Conservation (phyloP, 2,797 vertebrate species). For the Gadopsis marmoratus region DNA sequence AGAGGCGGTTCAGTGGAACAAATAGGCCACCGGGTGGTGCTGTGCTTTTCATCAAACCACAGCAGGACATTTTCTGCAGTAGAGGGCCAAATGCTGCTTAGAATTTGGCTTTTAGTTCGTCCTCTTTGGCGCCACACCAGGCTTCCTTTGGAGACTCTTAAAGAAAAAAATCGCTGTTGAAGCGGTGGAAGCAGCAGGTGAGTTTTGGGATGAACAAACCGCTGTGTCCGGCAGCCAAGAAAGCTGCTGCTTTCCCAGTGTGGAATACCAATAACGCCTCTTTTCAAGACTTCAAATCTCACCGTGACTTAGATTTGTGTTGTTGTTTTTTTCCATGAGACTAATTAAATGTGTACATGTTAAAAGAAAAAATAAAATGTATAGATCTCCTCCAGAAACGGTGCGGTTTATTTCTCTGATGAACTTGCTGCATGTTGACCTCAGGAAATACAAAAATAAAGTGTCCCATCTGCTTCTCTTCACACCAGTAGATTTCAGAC, state of each 20-base stretch:
- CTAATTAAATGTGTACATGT: constrained; percentile 9
- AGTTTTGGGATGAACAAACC: constrained; percentile 26
- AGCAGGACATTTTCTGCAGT: background rate
- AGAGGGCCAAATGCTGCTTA: constrained; percentile 15
- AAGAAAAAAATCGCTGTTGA: constrained; percentile 20
- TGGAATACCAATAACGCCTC: background rate
- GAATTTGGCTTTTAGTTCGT: constrained; percentile 29
- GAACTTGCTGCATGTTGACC: constrained; percentile 47
- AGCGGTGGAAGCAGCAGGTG: constrained; percentile 29
- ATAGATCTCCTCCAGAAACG: constrained; percentile 53
- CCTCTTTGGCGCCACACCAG: constrained; percentile 33
- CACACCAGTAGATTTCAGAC: constrained; percentile 28
- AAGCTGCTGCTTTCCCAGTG: constrained; percentile 10
- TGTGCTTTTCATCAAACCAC: constrained; percentile 6
- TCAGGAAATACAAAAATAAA: constrained; percentile 70
- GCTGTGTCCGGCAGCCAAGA: background rate
- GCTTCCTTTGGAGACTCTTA: constrained; percentile 10
- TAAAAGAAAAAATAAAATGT: constrained; percentile 29
- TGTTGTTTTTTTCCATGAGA: background rate
- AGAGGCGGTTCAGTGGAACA: constrained; percentile 78
- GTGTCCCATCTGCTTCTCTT: constrained; percentile 48
- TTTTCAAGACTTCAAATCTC: background rate
- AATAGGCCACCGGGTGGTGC: constrained; percentile 67
- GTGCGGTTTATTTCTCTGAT: constrained; percentile 68
- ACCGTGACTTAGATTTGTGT: background rate